Base-by-base conservation (phyloP, 2,888 invertebrate species). In the Ctenicera cuprea region DNA sequence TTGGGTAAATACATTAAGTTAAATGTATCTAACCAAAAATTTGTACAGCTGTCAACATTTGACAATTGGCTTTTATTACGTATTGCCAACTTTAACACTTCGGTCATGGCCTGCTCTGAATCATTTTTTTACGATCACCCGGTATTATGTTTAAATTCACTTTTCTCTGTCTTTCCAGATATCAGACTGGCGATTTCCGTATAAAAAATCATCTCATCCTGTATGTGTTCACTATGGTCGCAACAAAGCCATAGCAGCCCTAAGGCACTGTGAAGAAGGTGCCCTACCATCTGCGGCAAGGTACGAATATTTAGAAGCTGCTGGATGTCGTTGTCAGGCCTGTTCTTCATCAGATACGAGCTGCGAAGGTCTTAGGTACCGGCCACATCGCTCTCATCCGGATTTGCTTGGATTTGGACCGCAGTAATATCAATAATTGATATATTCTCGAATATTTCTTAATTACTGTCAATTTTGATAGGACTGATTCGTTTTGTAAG, bases 181-280 rank as follows among this genome's bases (percentile, higher is more conserved):
- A 78, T 92, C 95, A 0, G 95, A 96, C 87, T 96, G 95, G 93
- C 92, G 94, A 84, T 95, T 96, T 84, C 96, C 96, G 0, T 96
- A 92, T 87, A 96, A 96, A 85, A 91, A 93, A 76, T 94, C 95
- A 0, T 91, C 92, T 80, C 96, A 97, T 85, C 95, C 95, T 0
- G 96, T 96, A 0, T 97, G 96, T 86, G 92, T 93, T 50, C 95
- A 96, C 85, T 93, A 92, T 0, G 91, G 91, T 0, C 89, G 93
- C 2, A 90, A 90, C 74, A 90, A 91, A 63, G 90, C 92, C 0
- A 89, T 91, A 14, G 92, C 91, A 0, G 90, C 89, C 57, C 88
- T 96, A 45, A 88, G 90, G 4, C 88, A 95, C 83, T 97, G 96
- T 83, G 94, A 96, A 83, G 92, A 92, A 0, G 92, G 92, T 8